Evolutionary conservation across 2,888 invertebrate genomes (phyloP).

Genomic region (Hedychridium roseum): DNA sequence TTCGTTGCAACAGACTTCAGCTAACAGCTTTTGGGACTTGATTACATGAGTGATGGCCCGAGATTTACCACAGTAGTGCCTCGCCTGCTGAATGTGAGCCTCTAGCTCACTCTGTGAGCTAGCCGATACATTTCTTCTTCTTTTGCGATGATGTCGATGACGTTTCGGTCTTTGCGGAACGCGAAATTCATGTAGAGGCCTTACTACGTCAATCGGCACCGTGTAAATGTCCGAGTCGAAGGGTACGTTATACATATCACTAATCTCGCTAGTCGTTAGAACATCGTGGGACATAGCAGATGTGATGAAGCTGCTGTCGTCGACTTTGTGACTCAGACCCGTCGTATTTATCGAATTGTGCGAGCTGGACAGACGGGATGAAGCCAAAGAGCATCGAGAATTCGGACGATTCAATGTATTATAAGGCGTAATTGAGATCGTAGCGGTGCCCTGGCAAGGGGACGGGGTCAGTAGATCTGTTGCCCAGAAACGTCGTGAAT

Average conservation of each 20-base stretch:
- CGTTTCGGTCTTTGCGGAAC: conserved; percentile 65
- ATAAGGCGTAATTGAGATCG: conserved; percentile 59
- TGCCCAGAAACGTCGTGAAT: conserved; percentile 63
- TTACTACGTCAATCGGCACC: conserved; percentile 83
- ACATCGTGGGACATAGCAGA: conserved; percentile 90
- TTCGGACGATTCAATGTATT: conserved; percentile 70
- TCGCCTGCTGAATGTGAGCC: conserved; percentile 58
- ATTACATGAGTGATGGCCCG: conserved; percentile 59
- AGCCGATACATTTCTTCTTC: conserved; percentile 65
- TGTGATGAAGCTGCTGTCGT: conserved; percentile 87
- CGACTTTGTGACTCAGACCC: conserved; percentile 76
- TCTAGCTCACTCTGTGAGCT: conserved; percentile 64
- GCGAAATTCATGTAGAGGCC: conserved; percentile 66
- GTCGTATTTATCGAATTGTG: conserved; percentile 74
- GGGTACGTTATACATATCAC: conserved; percentile 86
- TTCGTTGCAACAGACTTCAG: conserved; percentile 57
- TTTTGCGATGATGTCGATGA: conserved; percentile 62
- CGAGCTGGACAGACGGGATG: conserved; percentile 82
- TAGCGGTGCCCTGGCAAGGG: conserved; percentile 53
- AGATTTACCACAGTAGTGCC: conserved; percentile 59
- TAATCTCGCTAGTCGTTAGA: conserved; percentile 77
- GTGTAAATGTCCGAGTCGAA: conserved; percentile 90
- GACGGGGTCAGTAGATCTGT: conserved; percentile 70
- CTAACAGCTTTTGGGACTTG: conserved; percentile 58
- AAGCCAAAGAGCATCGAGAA: conserved; percentile 79